Evolutionary conservation across 1,140 invertebrate species (phyloP).

Genomic region (Arctopsyche grandis): DNA sequence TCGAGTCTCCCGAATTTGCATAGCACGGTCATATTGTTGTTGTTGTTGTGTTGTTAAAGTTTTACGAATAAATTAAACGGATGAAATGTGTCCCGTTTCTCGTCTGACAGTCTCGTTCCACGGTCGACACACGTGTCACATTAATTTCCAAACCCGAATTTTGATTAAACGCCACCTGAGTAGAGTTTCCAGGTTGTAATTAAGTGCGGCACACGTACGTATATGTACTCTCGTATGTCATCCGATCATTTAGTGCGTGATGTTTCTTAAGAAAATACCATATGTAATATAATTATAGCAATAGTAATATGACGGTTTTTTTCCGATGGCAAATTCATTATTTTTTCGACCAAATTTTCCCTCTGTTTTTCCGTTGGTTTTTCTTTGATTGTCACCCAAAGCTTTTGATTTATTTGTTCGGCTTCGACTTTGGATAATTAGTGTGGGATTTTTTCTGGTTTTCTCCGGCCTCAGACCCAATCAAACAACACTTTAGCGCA

Average conservation of each 20-base stretch:
- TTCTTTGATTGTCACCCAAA: neutral
- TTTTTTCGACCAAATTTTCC: neutral
- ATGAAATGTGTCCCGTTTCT: slow-evolving; percentile 40
- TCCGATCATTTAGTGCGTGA: neutral
- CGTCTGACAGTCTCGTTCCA: slow-evolving; percentile 18
- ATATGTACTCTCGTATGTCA: neutral
- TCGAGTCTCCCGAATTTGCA: slow-evolving; percentile 11
- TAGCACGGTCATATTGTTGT: slow-evolving; percentile 14
- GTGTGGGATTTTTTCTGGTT: neutral
- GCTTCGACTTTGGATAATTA: slow-evolving; percentile 16
- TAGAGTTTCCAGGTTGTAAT: neutral
- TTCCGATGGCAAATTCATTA: neutral
- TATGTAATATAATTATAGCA: too few species aligned
- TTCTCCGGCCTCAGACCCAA: neutral
- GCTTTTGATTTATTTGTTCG: slow-evolving; percentile 30
- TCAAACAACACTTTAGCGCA: slow-evolving; percentile 20
- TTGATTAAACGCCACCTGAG: slow-evolving; percentile 35
- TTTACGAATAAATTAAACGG: slow-evolving; percentile 46
- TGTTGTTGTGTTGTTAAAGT: slow-evolving; percentile 40
- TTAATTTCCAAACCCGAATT: slow-evolving; percentile 31
- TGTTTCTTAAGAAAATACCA: too few species aligned
- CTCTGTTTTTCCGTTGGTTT: neutral
- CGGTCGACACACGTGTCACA: slow-evolving; percentile 20
- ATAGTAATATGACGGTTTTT: neutral
- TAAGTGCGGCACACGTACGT: neutral